Conservation (phyloP, 2,888 invertebrate genomes). For the Deroplatys truncata region DNA sequence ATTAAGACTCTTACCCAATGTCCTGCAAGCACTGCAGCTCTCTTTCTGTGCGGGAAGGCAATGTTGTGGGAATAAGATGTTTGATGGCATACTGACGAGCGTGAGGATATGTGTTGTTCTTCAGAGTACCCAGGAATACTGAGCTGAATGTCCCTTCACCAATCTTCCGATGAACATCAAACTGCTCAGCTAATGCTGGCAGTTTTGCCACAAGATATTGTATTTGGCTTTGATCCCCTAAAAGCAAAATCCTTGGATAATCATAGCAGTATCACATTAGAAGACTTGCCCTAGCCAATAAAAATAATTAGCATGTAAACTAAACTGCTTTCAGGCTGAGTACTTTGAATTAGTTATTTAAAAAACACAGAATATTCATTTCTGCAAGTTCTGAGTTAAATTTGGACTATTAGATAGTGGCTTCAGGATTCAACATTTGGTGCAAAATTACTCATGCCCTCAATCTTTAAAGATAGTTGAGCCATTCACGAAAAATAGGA, state of each 20-base stretch:
- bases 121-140: slow-evolving; percentile 72
- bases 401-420: too few species aligned
- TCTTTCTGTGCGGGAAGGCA: slow-evolving; percentile 74
- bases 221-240: slow-evolving; percentile 38
- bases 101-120: slow-evolving; percentile 36
- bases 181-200: slow-evolving; percentile 59
- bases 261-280: background rate
- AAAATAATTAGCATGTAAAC: too few species aligned
- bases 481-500: too few species aligned
- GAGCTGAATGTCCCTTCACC: slow-evolving; percentile 86
- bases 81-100: slow-evolving; percentile 68
- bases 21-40: slow-evolving; percentile 75
- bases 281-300: too few species aligned
- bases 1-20: slow-evolving; percentile 58
- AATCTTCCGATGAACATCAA: slow-evolving; percentile 65
- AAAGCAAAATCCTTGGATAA: background rate
- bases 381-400: too few species aligned
- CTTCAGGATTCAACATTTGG: too few species aligned
- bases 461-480: too few species aligned
- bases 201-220: slow-evolving; percentile 49
- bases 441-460: too few species aligned
- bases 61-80: slow-evolving; percentile 81
- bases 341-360: too few species aligned
- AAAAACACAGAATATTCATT: too few species aligned
- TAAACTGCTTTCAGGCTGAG: too few species aligned